A percentile compares a stretch with the other conserved stretches of the same genome.
These are phyloP conservation scores for Scelioninae gen. 2 DNA, from an alignment of 2,888 invertebrate genomes.

Conservation along the genomic window DNA sequence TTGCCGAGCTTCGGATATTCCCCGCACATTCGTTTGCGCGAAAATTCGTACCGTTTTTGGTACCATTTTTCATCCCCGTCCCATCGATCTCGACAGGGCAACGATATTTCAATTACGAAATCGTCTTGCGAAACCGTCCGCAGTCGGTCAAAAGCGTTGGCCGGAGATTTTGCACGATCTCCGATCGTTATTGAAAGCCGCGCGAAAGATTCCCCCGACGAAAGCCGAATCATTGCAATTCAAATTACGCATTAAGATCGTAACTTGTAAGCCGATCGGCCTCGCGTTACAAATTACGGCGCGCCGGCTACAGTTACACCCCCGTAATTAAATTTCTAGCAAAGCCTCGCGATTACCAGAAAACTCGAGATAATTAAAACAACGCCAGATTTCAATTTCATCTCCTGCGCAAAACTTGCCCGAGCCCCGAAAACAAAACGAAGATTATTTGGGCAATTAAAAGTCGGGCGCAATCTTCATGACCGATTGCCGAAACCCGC, in stretches of 20 bases:
- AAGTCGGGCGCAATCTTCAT: constrained; percentile 45
- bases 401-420: background rate
- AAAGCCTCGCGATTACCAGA: background rate
- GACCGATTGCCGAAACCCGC: constrained; percentile 56
- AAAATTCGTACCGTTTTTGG: no score
- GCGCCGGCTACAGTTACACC: no score
- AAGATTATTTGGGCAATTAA: constrained; percentile 39
- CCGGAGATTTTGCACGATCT: no score
- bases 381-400: background rate
- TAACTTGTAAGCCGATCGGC: constrained; percentile 35
- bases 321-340: no score
- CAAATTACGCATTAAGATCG: constrained; percentile 49
- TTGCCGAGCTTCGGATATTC: no score
- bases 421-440: background rate
- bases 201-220: constrained; percentile 15
- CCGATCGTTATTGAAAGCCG: constrained; percentile 24
- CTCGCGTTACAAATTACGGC: constrained; percentile 48
- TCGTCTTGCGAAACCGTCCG: constrained; percentile 8
- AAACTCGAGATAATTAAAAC: constrained; percentile 18
- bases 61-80: no score
- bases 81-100: no score
- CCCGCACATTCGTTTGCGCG: no score
- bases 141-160: constrained; percentile 32
- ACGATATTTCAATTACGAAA: no score
- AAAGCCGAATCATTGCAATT: constrained; percentile 35